Conservation (phyloP, 92 coral and sea anemone species). For the Nematostella vectensis region DNA sequence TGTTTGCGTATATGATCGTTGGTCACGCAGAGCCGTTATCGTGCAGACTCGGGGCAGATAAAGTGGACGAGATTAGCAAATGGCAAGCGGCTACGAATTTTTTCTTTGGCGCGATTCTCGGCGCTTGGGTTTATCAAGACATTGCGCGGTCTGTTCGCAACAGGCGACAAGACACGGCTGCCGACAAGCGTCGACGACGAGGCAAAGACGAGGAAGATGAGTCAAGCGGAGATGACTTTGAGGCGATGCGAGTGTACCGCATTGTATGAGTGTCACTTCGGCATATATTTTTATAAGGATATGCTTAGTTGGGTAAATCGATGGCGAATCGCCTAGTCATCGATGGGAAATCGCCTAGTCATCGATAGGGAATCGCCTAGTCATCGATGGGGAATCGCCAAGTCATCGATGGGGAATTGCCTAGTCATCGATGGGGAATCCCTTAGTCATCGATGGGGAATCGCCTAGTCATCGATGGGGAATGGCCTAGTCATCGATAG, state of each 20-base stretch:
- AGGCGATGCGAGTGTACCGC: constrained; percentile 24
- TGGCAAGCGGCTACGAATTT: constrained; percentile 83
- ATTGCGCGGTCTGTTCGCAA: constrained; percentile 21
- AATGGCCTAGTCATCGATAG: too few species aligned
- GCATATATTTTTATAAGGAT: too few species aligned
- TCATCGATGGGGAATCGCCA: too few species aligned
- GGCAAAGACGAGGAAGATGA: constrained; percentile 18
- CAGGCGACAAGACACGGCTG: constrained; percentile 5
- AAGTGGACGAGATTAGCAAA: constrained; percentile 52
- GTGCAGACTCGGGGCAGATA: constrained; percentile 58
- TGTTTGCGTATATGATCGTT: constrained; percentile 57
- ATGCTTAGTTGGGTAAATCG: too few species aligned
- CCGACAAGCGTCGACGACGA: constrained; percentile 13
- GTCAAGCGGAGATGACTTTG: constrained; percentile 29
- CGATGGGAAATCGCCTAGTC: too few species aligned
- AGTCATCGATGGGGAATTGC: too few species aligned
- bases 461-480: too few species aligned
- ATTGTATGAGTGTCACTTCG: neutral
- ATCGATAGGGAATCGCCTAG: too few species aligned
- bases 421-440: too few species aligned
- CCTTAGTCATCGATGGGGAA: too few species aligned
- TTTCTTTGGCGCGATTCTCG: constrained; percentile 59
- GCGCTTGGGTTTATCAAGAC: constrained; percentile 46
- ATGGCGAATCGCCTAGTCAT: too few species aligned
- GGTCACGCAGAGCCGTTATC: constrained; percentile 66